These are phyloP conservation scores for Cydia splendana DNA, from an alignment of 1,140 invertebrate species.

Conservation along the genomic window DNA sequence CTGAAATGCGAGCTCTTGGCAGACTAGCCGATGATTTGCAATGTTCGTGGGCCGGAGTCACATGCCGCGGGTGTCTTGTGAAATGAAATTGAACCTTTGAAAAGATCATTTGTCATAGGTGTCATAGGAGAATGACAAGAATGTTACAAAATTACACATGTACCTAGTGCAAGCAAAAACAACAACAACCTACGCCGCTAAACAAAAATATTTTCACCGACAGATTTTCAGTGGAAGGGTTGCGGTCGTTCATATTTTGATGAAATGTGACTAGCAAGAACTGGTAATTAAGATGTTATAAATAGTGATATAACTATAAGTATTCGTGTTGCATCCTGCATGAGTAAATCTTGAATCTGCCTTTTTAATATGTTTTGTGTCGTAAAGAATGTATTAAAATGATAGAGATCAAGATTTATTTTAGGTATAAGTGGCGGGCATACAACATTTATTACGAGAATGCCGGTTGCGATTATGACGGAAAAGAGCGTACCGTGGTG, in stretches of 20 bases:
- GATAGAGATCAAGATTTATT: too few species aligned
- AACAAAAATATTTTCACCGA: neutral
- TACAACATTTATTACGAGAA: too few species aligned
- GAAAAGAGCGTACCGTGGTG: constrained; percentile 60
- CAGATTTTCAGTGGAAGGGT: neutral
- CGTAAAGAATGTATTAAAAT: too few species aligned
- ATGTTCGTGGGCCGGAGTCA: constrained; percentile 8
- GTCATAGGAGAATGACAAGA: neutral
- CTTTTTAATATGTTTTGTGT: too few species aligned
- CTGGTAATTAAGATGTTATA: too few species aligned
- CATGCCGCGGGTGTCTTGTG: neutral
- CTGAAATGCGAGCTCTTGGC: constrained; percentile 15
- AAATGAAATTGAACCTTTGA: neutral
- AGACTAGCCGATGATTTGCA: constrained; percentile 15
- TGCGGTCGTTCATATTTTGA: neutral
- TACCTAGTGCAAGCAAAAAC: neutral
- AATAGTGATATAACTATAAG: too few species aligned
- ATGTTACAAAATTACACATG: neutral
- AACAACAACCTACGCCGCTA: neutral
- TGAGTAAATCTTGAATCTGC: too few species aligned
- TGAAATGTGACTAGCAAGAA: too few species aligned
- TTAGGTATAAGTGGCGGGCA: too few species aligned
- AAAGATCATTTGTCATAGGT: neutral
- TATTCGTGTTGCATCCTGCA: too few species aligned
- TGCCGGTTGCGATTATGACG: constrained; percentile 45